phyloP scores from a whole-genome alignment of 2,797 vertebrate genomes.

The Silurus lanzhouensis region DNA sequence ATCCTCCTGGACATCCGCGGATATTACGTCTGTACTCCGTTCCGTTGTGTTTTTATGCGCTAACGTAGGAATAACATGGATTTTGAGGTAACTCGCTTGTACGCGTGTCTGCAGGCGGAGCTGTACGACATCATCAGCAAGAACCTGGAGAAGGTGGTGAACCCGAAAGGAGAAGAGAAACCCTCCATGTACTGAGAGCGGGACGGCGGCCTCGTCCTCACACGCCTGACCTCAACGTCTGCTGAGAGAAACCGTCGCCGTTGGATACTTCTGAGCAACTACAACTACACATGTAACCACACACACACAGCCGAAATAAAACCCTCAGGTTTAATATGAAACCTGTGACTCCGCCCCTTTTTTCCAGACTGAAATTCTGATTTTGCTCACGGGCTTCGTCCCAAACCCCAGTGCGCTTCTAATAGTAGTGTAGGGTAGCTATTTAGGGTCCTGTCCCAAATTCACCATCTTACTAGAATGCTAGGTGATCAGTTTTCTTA shows the following conservation, averaged over 20 bases:
- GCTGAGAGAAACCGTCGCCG: not conserved
- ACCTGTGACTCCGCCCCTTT: slow-evolving; percentile 5
- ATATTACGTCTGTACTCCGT: slow-evolving; percentile 81
- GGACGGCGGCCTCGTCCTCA: not conserved
- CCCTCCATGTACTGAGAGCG: slow-evolving; percentile 85
- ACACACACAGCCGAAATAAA: not conserved
- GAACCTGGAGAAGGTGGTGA: slow-evolving; percentile 88
- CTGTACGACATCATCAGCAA: slow-evolving; percentile 86
- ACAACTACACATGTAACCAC: not conserved
- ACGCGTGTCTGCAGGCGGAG: slow-evolving; percentile 74
- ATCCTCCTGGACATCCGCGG: slow-evolving; percentile 83
- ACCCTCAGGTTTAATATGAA: not conserved
- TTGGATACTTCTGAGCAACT: not conserved
- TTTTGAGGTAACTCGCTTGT: not conserved
- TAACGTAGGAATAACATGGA: too few relatives aligned
- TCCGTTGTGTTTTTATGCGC: too few relatives aligned
- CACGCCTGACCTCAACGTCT: not conserved
- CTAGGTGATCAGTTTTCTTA: too few relatives aligned
- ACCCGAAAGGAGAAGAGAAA: slow-evolving; percentile 92
- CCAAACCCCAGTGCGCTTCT: too few relatives aligned
- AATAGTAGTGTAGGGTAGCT: too few relatives aligned
- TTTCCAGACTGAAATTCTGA: not conserved
- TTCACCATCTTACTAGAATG: too few relatives aligned
- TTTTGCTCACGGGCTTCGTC: too few relatives aligned
- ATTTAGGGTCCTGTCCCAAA: too few relatives aligned